Evolutionary conservation across 2,888 invertebrate genomes (phyloP).

Genomic region (Neoscelio sp.): DNA sequence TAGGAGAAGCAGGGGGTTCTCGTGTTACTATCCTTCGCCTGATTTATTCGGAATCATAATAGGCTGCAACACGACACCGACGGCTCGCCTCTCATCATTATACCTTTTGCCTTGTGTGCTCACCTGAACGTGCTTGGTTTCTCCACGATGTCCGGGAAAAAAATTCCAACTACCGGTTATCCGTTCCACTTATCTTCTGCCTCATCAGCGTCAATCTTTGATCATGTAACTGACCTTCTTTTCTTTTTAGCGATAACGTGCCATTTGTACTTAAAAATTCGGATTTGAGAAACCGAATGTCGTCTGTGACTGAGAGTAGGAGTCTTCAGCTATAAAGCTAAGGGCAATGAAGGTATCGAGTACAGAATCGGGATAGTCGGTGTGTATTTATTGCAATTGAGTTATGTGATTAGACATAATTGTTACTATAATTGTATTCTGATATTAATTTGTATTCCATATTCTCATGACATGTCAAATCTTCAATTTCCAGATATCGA

Average conservation of each 20-base stretch:
- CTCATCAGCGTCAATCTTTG: conserved; percentile 63
- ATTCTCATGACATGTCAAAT: too few species aligned
- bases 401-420: too few species aligned
- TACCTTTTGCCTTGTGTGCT: conserved; percentile 77
- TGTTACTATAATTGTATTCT: too few species aligned
- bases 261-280: too few species aligned
- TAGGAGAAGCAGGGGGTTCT: conserved; percentile 73
- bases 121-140: conserved; percentile 75
- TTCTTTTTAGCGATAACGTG: too few species aligned
- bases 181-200: conserved; percentile 61
- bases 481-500: too few species aligned
- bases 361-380: too few species aligned
- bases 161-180: conserved; percentile 64
- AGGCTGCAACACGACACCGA: conserved; percentile 79
- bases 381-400: too few species aligned
- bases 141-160: conserved; percentile 68
- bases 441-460: too few species aligned
- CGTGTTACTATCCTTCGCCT: conserved; percentile 79
- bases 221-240: conserved; percentile 62
- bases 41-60: conserved; percentile 80
- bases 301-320: too few species aligned
- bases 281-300: conserved; percentile 18
- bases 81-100: conserved; percentile 77
- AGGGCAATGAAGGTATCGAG: too few species aligned
- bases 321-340: too few species aligned